phyloP scores from a whole-genome alignment of 2,113 vertebrate genomes.

The Vulpes vulpes region DNA sequence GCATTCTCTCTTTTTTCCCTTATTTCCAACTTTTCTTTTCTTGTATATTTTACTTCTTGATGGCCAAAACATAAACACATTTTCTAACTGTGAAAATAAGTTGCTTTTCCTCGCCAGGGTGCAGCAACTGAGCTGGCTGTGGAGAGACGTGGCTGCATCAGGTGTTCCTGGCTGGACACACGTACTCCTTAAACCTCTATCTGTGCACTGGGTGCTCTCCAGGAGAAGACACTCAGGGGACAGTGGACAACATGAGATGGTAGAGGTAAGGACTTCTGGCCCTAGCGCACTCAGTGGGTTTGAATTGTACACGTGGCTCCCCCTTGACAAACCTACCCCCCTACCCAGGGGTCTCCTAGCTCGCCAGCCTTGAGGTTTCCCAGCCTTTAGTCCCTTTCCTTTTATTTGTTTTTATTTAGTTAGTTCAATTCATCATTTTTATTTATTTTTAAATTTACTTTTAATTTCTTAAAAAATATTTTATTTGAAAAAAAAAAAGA shows the following conservation, averaged over 20 bases:
- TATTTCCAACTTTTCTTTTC: slow-evolving; percentile 25
- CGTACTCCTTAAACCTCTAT: neutral
- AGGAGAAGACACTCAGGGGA: too few relatives aligned
- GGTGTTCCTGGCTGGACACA: neutral
- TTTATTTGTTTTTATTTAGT: neutral
- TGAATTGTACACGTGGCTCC: neutral
- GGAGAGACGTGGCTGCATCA: too few relatives aligned
- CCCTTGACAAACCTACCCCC: neutral
- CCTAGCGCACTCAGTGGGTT: neutral
- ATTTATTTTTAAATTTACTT: neutral
- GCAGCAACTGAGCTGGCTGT: neutral
- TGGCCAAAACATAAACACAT: neutral
- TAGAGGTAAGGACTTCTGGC: too few relatives aligned
- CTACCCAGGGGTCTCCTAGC: neutral
- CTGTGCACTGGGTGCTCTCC: neutral
- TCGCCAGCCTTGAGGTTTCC: neutral
- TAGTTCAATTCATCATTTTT: neutral
- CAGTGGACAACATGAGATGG: too few relatives aligned
- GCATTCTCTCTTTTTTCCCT: neutral
- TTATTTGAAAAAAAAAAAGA: too few relatives aligned
- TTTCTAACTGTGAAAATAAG: neutral
- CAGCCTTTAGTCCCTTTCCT: neutral
- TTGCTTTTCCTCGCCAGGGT: neutral
- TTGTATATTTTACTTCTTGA: slow-evolving; percentile 27
- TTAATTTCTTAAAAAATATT: neutral